These are phyloP conservation scores for Liolophura sinensis DNA, from an alignment of 1,140 invertebrate genomes.

Conservation along the genomic window DNA sequence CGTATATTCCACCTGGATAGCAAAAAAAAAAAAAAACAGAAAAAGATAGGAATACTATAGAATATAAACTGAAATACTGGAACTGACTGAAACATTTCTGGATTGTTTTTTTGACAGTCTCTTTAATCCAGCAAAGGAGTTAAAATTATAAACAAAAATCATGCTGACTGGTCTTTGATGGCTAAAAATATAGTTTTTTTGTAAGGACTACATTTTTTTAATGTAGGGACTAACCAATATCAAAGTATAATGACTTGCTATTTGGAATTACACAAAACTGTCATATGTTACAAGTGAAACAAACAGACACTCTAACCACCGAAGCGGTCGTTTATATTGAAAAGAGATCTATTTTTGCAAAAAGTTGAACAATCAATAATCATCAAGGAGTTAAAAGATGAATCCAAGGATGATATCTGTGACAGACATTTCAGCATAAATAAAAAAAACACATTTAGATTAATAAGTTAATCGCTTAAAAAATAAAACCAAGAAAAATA, in stretches of 20 bases:
- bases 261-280: no score
- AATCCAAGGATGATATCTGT: background rate
- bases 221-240: no score
- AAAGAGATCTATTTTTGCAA: no score
- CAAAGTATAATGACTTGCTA: no score
- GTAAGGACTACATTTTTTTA: no score
- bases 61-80: background rate
- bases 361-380: no score
- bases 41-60: constrained; percentile 2
- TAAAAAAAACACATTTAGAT: background rate
- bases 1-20: constrained; percentile 75
- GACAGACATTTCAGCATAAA: background rate
- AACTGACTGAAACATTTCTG: background rate
- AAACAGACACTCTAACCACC: no score
- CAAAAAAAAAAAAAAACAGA: constrained; percentile 1
- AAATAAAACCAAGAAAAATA: background rate
- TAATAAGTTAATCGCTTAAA: background rate
- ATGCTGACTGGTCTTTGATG: background rate
- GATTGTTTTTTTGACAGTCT: background rate
- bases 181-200: no score
- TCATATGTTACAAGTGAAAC: no score
- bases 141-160: background rate
- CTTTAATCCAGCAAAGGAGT: no score
- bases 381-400: no score
- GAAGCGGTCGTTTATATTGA: no score